Percentiles rank a stretch among this genome's conserved stretches.
Conservation (phyloP, 2,888 invertebrate species). For the Lepidochrysops patricia region DNA sequence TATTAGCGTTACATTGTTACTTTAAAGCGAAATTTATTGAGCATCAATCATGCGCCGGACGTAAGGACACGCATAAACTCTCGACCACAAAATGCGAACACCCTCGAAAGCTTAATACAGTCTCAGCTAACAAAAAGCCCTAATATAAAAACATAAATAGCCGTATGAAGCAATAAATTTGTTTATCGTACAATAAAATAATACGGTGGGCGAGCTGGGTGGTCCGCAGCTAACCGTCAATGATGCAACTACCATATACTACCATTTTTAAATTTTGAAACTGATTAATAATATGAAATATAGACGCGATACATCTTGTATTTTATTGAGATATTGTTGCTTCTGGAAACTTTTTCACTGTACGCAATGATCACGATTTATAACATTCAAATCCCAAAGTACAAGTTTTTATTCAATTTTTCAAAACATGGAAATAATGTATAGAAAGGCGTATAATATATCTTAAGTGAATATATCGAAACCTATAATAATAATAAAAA, state of each 20-base stretch:
- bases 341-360: neutral
- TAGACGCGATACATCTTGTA: neutral
- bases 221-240: constrained; percentile 42
- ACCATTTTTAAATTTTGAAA: neutral
- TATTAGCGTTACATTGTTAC: constrained; percentile 12
- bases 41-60: constrained; percentile 12
- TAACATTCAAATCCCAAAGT: neutral
- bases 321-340: constrained; percentile 6
- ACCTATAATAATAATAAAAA: too few species aligned
- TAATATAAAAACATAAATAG: constrained; percentile 71
- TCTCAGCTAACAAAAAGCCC: constrained; percentile 54
- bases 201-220: constrained; percentile 67
- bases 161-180: constrained; percentile 72
- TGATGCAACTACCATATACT: constrained; percentile 8
- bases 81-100: constrained; percentile 29
- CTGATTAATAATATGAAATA: constrained; percentile 7
- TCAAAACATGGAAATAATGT: neutral
- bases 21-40: constrained; percentile 8
- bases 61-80: constrained; percentile 12
- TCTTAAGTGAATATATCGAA: too few species aligned
- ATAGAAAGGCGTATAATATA: too few species aligned
- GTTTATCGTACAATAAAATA: constrained; percentile 74
- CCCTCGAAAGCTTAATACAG: constrained; percentile 49
- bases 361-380: neutral
- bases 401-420: neutral